phyloP scores from a whole-genome alignment of 2,113 vertebrate genomes.

The Pelobates fuscus region DNA sequence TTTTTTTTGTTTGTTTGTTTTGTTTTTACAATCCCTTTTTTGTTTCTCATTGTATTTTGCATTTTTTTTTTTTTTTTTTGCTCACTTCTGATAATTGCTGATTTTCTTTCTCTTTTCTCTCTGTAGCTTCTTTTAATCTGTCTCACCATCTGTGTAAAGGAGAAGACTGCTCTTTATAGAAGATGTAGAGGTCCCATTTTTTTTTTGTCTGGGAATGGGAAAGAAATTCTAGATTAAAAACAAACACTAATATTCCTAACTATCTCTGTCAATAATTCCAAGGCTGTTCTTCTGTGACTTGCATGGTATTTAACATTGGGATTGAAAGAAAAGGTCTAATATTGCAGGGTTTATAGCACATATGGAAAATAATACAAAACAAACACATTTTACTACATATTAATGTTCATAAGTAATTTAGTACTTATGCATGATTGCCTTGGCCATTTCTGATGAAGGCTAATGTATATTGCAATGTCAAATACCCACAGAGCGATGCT shows the following conservation, averaged over 20 bases:
- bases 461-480: not conserved
- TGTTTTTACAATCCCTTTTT: not conserved
- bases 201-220: conserved; percentile 60
- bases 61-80: conserved; percentile 63
- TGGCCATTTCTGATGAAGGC: conserved; percentile 1
- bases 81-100: conserved; percentile 68
- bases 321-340: conserved; percentile 13
- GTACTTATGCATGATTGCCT: conserved; percentile 2
- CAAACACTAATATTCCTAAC: conserved; percentile 45
- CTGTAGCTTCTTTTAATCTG: conserved; percentile 99
- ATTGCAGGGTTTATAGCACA: conserved; percentile 13
- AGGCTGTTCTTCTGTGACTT: conserved; percentile 70
- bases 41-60: conserved; percentile 14
- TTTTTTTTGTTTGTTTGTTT: not conserved
- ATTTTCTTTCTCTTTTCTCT: conserved; percentile 52
- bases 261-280: conserved; percentile 63
- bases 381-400: not conserved
- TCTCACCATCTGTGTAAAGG: conserved; percentile 85
- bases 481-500: conserved; percentile 20
- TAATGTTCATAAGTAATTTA: conserved; percentile 22
- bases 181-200: conserved; percentile 78
- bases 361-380: conserved; percentile 2
- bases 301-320: conserved; percentile 69
- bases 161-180: conserved; percentile 89
- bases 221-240: conserved; percentile 56